phyloP scores from a whole-genome alignment of 92 coral and sea anemone genomes.

The Blastomussa wellsi region DNA sequence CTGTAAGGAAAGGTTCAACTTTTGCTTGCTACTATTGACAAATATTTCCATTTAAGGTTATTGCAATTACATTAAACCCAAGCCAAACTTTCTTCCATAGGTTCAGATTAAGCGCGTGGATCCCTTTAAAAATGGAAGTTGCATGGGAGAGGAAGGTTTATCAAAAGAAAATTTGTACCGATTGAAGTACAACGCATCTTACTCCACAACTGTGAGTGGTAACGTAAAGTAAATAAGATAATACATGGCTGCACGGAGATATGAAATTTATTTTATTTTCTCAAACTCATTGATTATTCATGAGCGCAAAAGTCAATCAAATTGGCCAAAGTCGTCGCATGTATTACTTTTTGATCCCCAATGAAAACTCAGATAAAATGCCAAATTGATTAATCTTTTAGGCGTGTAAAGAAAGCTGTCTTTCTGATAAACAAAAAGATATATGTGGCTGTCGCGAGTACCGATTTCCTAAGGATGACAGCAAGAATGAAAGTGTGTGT shows the following conservation, averaged over 20 bases:
- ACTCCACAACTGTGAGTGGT: slow-evolving; percentile 36
- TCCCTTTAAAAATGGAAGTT: slow-evolving; percentile 31
- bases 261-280: too few relatives aligned
- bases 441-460: slow-evolving; percentile 29
- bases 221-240: too few relatives aligned
- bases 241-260: too few relatives aligned
- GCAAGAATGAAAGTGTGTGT: slow-evolving; percentile 30
- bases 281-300: too few relatives aligned
- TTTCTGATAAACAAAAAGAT: slow-evolving; percentile 27
- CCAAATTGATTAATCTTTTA: not conserved
- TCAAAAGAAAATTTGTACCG: not conserved
- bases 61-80: not conserved
- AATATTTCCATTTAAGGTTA: not conserved
- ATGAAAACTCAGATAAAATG: too few relatives aligned
- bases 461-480: slow-evolving; percentile 13
- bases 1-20: too few relatives aligned
- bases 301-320: too few relatives aligned
- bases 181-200: not conserved
- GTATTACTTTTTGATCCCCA: too few relatives aligned
- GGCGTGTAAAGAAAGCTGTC: slow-evolving; percentile 44
- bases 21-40: too few relatives aligned
- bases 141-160: slow-evolving; percentile 13
- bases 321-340: too few relatives aligned
- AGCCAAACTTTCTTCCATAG: not conserved
- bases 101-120: slow-evolving; percentile 42